A percentile compares a stretch with the other conserved stretches of the same genome.
Evolutionary conservation across 2,113 vertebrate species (phyloP).

Genomic region (Mellivora capensis): DNA sequence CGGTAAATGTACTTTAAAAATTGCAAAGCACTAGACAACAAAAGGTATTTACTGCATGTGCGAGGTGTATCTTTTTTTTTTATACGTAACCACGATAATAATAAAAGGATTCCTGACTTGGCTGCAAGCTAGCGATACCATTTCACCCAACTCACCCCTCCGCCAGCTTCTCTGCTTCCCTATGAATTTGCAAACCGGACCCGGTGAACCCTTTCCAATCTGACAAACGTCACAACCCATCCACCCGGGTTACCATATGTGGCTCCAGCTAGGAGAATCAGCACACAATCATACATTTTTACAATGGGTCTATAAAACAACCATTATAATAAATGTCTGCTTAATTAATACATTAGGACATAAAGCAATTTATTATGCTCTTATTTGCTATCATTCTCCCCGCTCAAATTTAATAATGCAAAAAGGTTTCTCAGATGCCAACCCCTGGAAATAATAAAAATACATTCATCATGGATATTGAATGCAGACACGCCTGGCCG

Average conservation of each 20-base stretch:
- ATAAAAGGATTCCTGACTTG: background rate
- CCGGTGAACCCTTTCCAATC: conserved; percentile 44
- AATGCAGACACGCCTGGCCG: conserved; percentile 75
- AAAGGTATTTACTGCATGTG: background rate
- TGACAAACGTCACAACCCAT: conserved; percentile 60
- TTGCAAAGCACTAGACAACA: background rate
- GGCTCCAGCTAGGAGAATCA: conserved; percentile 63
- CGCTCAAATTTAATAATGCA: conserved; percentile 85
- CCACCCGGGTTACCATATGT: conserved; percentile 62
- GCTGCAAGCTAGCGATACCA: background rate
- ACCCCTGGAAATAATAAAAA: conserved; percentile 84
- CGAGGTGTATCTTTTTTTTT: background rate
- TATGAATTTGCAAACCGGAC: conserved; percentile 8
- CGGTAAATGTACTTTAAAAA: conserved; percentile 45
- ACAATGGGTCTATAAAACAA: conserved; percentile 82
- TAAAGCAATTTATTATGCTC: conserved; percentile 84
- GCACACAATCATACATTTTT: conserved; percentile 79
- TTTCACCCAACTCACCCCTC: background rate
- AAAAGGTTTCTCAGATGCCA: conserved; percentile 84
- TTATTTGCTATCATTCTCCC: conserved; percentile 82
- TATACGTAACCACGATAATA: background rate
- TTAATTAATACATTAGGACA: conserved; percentile 87
- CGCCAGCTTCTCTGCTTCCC: conserved; percentile 39
- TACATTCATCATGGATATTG: conserved; percentile 77
- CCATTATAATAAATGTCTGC: conserved; percentile 86